These are phyloP conservation scores for Enteromius fasciolatus DNA, from an alignment of 2,797 vertebrate species.

Conservation along the genomic window DNA sequence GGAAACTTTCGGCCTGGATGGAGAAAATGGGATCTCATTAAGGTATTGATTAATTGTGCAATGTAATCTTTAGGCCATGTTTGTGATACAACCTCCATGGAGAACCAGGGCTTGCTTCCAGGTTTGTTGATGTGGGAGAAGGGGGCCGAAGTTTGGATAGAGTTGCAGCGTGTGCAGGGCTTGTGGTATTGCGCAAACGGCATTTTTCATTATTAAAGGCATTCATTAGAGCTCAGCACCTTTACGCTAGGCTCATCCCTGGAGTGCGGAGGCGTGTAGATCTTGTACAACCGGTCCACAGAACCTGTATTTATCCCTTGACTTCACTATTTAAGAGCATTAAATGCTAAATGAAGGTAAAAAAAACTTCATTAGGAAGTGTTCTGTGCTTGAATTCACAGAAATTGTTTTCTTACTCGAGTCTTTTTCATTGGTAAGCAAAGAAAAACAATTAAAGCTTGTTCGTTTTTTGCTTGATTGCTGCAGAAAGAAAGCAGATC, in stretches of 20 bases:
- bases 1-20: conserved; percentile 68
- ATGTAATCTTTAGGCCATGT: conserved; percentile 74
- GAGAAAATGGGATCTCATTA: conserved; percentile 82
- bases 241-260: conserved; percentile 51
- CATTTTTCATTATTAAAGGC: conserved; percentile 61
- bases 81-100: conserved; percentile 65
- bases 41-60: conserved; percentile 83
- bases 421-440: conserved; percentile 33
- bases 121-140: conserved; percentile 55
- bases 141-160: conserved; percentile 49
- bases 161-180: conserved; percentile 60
- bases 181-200: conserved; percentile 46
- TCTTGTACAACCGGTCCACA: conserved; percentile 8
- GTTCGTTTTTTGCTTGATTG: not conserved
- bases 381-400: conserved; percentile 34
- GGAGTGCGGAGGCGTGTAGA: conserved; percentile 26
- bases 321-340: conserved; percentile 38
- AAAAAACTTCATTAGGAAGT: conserved; percentile 38
- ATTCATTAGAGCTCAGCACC: conserved; percentile 60
- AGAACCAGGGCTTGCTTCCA: conserved; percentile 70
- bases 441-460: conserved; percentile 33
- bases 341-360: conserved; percentile 43
- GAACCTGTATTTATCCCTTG: conserved; percentile 35
- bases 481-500: conserved; percentile 11
- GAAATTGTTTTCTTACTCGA: conserved; percentile 27